Conservation (phyloP, 2,888 invertebrate genomes). For the Antheraea yamamai region DNA sequence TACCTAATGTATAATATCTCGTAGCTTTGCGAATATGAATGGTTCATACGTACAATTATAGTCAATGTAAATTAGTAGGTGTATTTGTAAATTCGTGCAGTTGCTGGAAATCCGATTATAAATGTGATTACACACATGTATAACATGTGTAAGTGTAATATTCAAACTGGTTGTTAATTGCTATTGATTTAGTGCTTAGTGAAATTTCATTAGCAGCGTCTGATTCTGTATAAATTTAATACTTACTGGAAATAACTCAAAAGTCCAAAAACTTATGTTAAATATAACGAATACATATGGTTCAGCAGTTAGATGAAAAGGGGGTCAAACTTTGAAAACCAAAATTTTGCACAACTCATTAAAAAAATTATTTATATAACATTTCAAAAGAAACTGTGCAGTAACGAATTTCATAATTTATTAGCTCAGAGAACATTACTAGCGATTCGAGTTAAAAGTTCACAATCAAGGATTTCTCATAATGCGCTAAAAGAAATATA, state of each 20-base stretch:
- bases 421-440: too few relatives aligned
- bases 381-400: too few relatives aligned
- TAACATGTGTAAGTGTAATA: background rate
- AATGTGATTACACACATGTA: background rate
- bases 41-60: background rate
- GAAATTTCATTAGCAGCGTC: background rate
- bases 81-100: conserved; percentile 1
- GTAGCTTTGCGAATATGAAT: background rate
- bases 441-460: too few relatives aligned
- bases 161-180: background rate
- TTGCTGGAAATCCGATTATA: conserved; percentile 2
- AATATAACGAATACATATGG: background rate
- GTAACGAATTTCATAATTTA: too few relatives aligned
- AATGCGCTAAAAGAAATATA: too few relatives aligned
- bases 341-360: too few relatives aligned
- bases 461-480: too few relatives aligned
- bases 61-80: background rate
- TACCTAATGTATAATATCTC: background rate
- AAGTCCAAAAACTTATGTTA: background rate
- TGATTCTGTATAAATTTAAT: background rate
- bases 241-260: background rate
- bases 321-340: too few relatives aligned
- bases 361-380: too few relatives aligned
- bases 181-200: conserved; percentile 3
- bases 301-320: background rate